Base-by-base conservation (phyloP, 1,140 invertebrate species). In the Pinna nobilis region DNA sequence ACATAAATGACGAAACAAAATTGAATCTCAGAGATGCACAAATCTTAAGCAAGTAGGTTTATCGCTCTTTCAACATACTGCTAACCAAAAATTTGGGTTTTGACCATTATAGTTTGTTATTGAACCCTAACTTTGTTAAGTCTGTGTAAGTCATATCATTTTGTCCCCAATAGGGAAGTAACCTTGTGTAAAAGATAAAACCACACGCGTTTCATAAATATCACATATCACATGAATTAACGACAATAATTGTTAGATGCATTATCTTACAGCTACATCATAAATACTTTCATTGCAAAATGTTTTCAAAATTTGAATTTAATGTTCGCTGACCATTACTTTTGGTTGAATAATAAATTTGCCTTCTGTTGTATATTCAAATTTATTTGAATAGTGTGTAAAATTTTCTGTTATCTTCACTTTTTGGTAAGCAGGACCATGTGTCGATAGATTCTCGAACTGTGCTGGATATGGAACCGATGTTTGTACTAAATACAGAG, bases 401-500 rank as follows among this genome's bases (percentile, higher is more conserved):
- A 3, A 20, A 30, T 23, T 35, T 35, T 32, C 4, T 15, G 4
- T 11, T n/a, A 59, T 23, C 30, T 63, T 63, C 11, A 33, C 30
- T 1, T n/a, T n/a, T n/a, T n/a, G n/a, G n/a, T n/a, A n/a, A n/a
- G 33, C 30, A 53, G 59, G 59, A 20, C 18, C 50, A n/a, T 55
- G 65, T 28, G 28, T 9, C 13, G 68, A 70, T 30, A 63, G 28
- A 39, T 33, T 61, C 4, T 28, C 15, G 30, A 59, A 70, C 32
- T 70, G 68, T 30, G 68, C 44, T 28, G 57, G 11, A 9, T 70
- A 70, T 50, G 57, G 68, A 15, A 41, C 30, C 25, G 41, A 33
- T 25, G 68, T 70, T 7, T 70, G 68, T 28, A 33, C 13, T 20
- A 37, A 60, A 2, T 70, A 70, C 55, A 20, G 51, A 20, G 57